phyloP scores from a whole-genome alignment of 2,888 invertebrate species.

The Adineta ricciae region DNA sequence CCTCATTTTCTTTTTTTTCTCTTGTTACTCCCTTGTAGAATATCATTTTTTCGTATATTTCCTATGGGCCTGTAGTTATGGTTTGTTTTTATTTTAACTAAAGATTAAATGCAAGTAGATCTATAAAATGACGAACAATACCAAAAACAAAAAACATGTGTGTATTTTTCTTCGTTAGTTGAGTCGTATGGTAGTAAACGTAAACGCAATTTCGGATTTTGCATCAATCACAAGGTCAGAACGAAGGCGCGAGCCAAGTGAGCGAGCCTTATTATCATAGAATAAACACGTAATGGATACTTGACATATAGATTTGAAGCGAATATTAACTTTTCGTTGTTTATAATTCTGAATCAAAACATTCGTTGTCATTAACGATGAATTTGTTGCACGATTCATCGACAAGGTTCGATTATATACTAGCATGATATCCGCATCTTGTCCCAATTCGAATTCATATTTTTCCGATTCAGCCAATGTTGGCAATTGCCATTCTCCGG shows the following conservation, averaged over 20 bases:
- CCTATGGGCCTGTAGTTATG: not conserved
- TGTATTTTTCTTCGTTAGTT: not conserved
- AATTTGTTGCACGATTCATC: not conserved
- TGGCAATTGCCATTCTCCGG: not conserved
- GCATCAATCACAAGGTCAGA: not conserved
- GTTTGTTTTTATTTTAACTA: not conserved
- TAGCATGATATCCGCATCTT: not conserved
- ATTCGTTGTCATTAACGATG: not conserved
- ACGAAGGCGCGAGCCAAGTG: not conserved
- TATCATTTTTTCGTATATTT: not conserved
- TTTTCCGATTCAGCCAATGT: not conserved
- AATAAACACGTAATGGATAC: not conserved
- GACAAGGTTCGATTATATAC: not conserved
- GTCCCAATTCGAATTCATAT: conserved; percentile 21
- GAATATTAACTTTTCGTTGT: conserved; percentile 11
- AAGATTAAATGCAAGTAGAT: not conserved
- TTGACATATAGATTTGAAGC: conserved; percentile 2
- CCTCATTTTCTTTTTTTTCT: no score
- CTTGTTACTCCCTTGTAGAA: no score
- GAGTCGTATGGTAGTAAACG: not conserved
- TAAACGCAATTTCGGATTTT: conserved; percentile 12
- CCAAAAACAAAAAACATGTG: not conserved
- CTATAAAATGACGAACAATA: not conserved
- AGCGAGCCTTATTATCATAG: not conserved
- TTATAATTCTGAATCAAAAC: conserved; percentile 14